These are phyloP conservation scores for Laodelphax striatellus DNA, from an alignment of 1,140 invertebrate genomes.

Conservation along the genomic window DNA sequence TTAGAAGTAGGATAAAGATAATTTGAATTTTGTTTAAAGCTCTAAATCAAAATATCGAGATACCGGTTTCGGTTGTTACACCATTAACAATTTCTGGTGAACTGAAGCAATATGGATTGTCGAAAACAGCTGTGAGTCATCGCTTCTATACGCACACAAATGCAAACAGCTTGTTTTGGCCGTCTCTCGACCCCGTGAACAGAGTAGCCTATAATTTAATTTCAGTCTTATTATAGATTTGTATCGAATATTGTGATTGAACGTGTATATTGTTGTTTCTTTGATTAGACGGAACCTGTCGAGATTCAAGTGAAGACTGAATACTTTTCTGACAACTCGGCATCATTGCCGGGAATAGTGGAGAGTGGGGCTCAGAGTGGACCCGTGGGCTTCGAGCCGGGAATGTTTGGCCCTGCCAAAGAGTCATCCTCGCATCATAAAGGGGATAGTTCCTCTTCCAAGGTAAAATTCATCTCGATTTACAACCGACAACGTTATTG, in stretches of 20 bases:
- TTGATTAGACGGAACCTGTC: constrained; percentile 11
- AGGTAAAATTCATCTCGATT: constrained; percentile 31
- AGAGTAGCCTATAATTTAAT: background rate
- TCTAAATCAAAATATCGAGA: too few species aligned
- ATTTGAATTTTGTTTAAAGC: too few species aligned
- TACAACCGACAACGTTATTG: too few species aligned
- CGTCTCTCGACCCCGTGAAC: background rate
- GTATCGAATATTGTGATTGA: too few species aligned
- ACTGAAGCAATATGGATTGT: too few species aligned
- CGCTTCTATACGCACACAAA: too few species aligned
- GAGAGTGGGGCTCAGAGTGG: constrained; percentile 33
- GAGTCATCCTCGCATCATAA: constrained; percentile 31
- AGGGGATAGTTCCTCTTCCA: constrained; percentile 35
- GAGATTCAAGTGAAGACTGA: constrained; percentile 45
- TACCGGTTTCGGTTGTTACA: too few species aligned
- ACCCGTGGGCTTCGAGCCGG: constrained; percentile 63
- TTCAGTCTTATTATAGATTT: too few species aligned
- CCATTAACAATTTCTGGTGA: too few species aligned
- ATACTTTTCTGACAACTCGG: constrained; percentile 64
- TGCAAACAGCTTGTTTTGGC: too few species aligned
- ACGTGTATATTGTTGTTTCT: background rate
- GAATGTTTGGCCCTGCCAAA: constrained; percentile 55
- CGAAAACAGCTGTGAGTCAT: too few species aligned
- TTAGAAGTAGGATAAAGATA: too few species aligned
- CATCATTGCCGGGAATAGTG: constrained; percentile 53